Conservation (phyloP, 2,888 invertebrate genomes). For the Tribolium freemani region DNA sequence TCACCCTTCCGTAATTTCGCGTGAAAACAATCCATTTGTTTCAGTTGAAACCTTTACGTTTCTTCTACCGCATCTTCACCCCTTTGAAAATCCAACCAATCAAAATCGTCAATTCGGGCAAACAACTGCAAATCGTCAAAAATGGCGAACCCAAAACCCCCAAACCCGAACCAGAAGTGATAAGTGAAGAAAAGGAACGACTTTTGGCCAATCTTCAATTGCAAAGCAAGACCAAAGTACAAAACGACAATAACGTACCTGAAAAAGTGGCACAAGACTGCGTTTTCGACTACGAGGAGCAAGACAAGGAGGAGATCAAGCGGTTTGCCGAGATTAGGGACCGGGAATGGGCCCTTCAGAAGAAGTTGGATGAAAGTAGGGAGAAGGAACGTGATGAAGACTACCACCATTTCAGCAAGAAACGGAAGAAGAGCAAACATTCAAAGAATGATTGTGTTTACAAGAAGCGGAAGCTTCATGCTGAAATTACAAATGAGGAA, state of each 20-base stretch:
- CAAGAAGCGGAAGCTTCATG: conserved; percentile 72
- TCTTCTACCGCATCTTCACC: conserved; percentile 74
- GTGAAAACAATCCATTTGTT: conserved; percentile 44
- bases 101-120: conserved; percentile 65
- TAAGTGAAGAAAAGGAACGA: conserved; percentile 58
- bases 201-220: conserved; percentile 64
- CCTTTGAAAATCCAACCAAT: conserved; percentile 66
- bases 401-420: conserved; percentile 67
- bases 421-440: conserved; percentile 72
- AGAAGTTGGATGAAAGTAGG: conserved; percentile 59
- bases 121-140: conserved; percentile 64
- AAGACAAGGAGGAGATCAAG: conserved; percentile 66
- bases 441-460: conserved; percentile 68
- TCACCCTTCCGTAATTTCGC: conserved; percentile 39
- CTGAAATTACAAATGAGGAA: conserved; percentile 70
- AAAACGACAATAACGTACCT: conserved; percentile 51
- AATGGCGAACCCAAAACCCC: conserved; percentile 8
- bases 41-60: conserved; percentile 76
- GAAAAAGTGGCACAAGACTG: conserved; percentile 57
- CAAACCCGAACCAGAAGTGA: conserved; percentile 35
- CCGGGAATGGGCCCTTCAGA: conserved; percentile 66
- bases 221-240: conserved; percentile 61
- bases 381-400: conserved; percentile 51
- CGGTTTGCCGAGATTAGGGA: conserved; percentile 67
- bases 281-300: conserved; percentile 65